Base-by-base conservation (phyloP, 2,797 vertebrate species). In the Menidia menidia region DNA sequence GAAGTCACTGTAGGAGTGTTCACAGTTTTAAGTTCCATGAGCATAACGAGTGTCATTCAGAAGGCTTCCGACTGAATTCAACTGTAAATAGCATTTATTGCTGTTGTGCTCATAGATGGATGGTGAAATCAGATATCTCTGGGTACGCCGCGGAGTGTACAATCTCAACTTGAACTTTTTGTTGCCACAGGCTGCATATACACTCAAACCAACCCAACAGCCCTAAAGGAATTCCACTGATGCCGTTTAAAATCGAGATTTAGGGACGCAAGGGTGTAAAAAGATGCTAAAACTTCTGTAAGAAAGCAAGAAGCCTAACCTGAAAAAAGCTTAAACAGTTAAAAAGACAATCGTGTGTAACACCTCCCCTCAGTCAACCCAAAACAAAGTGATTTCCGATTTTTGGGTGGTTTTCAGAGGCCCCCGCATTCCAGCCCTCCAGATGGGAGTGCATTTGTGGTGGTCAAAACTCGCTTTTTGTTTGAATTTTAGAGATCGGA, bases 91-190 rank as follows among this genome's bases (percentile, higher is more conserved):
- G 30, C 31, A 50, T 12, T 16, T 25, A 12, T 31, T 63, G 45
- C 33, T 64, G 54, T 53, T 60, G 41, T 73, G 32, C 53, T 73
- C 0, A 35, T 67, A 13, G 50, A 48, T 64, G 55, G 51, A 66
- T 59, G 41, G 53, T 64, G 45, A 65, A 68, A 73, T 56, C 68
- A 58, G 5, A 68, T 64, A 58, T 33, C 71, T 47, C 64, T 45
- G 5, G 7, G 10, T 39, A 39, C 56, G 70, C 48, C 54, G 45
- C 30, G 66, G 58, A 60, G 68, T 56, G 44, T 35, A 44, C 35
- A 66, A 12, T 45, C 31, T 73, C 51, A 50, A 53, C 51, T 53
- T 14, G 25, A 48, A 8, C 53, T 41, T 52, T 64, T 11, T 65
- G 62, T 68, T 64, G 44, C 52, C 39, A 15, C 12, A 70, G 18